Evolutionary conservation across 2,797 vertebrate species (phyloP).

Genomic region (Microchirus variegatus): DNA sequence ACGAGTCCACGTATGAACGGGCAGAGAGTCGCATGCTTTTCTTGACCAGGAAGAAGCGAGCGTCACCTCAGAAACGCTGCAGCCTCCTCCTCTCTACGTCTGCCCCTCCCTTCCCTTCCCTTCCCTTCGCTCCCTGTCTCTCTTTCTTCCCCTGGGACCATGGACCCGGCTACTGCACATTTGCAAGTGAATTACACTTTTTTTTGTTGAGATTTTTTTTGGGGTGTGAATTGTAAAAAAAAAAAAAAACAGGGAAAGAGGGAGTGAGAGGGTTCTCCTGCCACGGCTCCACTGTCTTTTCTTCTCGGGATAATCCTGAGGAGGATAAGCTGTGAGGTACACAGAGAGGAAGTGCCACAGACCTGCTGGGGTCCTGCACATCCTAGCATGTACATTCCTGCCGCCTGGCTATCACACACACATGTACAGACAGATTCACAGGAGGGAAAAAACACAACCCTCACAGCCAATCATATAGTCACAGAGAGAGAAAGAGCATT

Average conservation of each 20-base stretch:
- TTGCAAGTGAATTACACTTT: conserved; percentile 87
- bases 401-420: conserved; percentile 39
- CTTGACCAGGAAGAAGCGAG: conserved; percentile 53
- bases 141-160: conserved; percentile 66
- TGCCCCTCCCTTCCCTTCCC: conserved; percentile 56
- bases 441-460: conserved; percentile 39
- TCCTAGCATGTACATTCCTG: conserved; percentile 73
- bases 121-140: conserved; percentile 26
- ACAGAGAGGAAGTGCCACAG: conserved; percentile 83
- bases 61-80: too few species aligned
- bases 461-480: conserved; percentile 13
- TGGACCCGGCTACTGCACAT: conserved; percentile 77
- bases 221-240: conserved; percentile 46
- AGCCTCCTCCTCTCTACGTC: conserved; percentile 52
- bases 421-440: conserved; percentile 26
- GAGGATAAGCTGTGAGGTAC: conserved; percentile 83
- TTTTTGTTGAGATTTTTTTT: conserved; percentile 69
- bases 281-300: conserved; percentile 77
- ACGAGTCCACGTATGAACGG: conserved; percentile 27
- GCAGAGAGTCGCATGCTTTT: conserved; percentile 40
- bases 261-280: conserved; percentile 68
- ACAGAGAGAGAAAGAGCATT: neutral
- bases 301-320: conserved; percentile 80
- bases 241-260: conserved; percentile 49
- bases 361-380: conserved; percentile 76